These are phyloP conservation scores for Drosophila ananassae DNA, from an alignment of 1,140 invertebrate genomes.

Conservation along the genomic window DNA sequence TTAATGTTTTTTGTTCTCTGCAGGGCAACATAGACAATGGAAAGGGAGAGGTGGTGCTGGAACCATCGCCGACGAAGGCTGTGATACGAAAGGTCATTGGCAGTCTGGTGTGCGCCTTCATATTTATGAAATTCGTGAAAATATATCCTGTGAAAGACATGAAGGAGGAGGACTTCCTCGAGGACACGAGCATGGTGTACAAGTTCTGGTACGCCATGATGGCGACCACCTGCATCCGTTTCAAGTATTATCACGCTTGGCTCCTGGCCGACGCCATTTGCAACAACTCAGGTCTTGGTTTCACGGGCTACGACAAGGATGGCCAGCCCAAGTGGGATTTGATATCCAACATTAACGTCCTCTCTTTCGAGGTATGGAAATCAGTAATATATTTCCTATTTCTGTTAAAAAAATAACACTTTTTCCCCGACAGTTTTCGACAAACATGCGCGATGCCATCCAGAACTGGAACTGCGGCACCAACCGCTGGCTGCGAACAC, in stretches of 20 bases:
- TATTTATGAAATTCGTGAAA: constrained; percentile 88
- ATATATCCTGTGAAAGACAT: constrained; percentile 87
- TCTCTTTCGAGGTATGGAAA: constrained; percentile 93
- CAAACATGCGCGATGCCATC: constrained; percentile 92
- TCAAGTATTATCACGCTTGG: constrained; percentile 99
- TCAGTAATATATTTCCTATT: too few species aligned
- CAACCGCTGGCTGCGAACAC: constrained; percentile 93
- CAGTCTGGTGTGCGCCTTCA: constrained; percentile 87
- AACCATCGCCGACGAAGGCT: constrained; percentile 87
- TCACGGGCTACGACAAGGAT: constrained; percentile 91
- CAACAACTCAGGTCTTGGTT: constrained; percentile 96
- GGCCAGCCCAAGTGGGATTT: constrained; percentile 93
- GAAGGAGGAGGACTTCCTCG: constrained; percentile 89
- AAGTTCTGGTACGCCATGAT: constrained; percentile 90
- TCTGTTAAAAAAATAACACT: too few species aligned
- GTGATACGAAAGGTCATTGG: constrained; percentile 88
- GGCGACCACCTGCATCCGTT: constrained; percentile 90
- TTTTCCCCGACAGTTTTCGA: constrained; percentile 86
- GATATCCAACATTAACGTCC: constrained; percentile 95
- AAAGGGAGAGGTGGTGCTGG: constrained; percentile 84
- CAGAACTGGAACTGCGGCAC: constrained; percentile 96
- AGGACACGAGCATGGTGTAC: constrained; percentile 85
- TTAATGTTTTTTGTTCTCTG: not conserved
- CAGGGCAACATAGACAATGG: constrained; percentile 83
- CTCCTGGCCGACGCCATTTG: constrained; percentile 96